A percentile compares a stretch with the other conserved stretches of the same genome.
Conservation (phyloP, 1,140 invertebrate genomes). For the Metaphire vulgaris region DNA sequence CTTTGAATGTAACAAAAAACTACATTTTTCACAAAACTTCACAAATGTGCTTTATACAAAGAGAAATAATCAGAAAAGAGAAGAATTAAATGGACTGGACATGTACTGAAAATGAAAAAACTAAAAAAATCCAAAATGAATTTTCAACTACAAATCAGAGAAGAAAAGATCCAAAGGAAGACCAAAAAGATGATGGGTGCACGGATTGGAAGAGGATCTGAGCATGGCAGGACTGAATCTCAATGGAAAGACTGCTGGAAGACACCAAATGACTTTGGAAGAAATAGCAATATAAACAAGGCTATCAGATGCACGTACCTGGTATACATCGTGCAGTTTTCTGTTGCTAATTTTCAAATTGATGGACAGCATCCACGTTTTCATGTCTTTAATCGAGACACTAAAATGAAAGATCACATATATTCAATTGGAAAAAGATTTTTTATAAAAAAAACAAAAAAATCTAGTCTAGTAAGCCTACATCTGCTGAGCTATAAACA, state of each 20-base stretch:
- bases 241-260: too few relatives aligned
- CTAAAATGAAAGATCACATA: conserved; percentile 52
- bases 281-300: too few relatives aligned
- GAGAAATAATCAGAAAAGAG: too few relatives aligned
- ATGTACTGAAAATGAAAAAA: too few relatives aligned
- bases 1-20: not conserved
- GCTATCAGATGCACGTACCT: conserved; percentile 39
- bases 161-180: too few relatives aligned
- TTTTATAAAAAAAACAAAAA: not conserved
- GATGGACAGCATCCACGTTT: conserved; percentile 78
- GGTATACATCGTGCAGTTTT: conserved; percentile 54
- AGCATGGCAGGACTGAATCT: too few relatives aligned
- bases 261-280: too few relatives aligned
- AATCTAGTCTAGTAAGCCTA: not conserved
- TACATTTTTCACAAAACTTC: not conserved
- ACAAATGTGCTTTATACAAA: not conserved
- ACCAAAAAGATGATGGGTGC: too few relatives aligned
- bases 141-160: too few relatives aligned
- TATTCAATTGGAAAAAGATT: not conserved
- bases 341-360: conserved; percentile 84
- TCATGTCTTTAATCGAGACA: conserved; percentile 81
- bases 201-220: too few relatives aligned
- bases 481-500: not conserved
- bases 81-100: too few relatives aligned
- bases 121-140: too few relatives aligned